Percentiles rank a stretch among this genome's conserved stretches.
Conservation (phyloP, 2,113 vertebrate genomes). For the Ctenodactylus gundi region DNA sequence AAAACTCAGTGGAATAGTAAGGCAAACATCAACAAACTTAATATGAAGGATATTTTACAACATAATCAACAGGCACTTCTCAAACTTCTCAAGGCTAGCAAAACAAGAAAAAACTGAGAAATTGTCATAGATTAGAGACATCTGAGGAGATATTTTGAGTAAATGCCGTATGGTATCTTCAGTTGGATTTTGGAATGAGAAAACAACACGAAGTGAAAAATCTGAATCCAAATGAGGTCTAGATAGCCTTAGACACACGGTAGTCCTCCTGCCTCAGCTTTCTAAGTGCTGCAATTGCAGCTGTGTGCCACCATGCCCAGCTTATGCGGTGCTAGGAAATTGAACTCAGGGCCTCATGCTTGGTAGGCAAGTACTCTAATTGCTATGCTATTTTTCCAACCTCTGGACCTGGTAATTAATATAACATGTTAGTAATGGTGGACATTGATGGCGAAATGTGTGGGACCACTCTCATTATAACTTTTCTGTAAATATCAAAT, state of each 20-base stretch:
- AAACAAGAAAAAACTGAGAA: background rate
- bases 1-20: background rate
- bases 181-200: background rate
- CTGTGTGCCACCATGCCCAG: too few species aligned
- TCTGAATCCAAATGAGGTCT: background rate
- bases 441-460: background rate
- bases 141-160: too few species aligned
- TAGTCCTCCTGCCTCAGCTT: too few species aligned
- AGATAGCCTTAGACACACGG: too few species aligned
- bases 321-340: too few species aligned
- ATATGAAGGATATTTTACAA: background rate
- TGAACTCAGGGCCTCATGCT: too few species aligned
- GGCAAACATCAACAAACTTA: background rate
- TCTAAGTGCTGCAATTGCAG: too few species aligned
- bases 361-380: too few species aligned
- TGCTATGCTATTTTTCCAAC: too few species aligned
- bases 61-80: background rate
- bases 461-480: background rate
- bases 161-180: background rate
- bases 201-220: background rate
- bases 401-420: too few species aligned
- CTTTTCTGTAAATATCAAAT: background rate
- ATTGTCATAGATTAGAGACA: background rate
- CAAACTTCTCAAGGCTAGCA: background rate
- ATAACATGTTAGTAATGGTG: background rate